Conservation (phyloP, 2,888 invertebrate species). For the Sepioteuthis lessoniana region DNA sequence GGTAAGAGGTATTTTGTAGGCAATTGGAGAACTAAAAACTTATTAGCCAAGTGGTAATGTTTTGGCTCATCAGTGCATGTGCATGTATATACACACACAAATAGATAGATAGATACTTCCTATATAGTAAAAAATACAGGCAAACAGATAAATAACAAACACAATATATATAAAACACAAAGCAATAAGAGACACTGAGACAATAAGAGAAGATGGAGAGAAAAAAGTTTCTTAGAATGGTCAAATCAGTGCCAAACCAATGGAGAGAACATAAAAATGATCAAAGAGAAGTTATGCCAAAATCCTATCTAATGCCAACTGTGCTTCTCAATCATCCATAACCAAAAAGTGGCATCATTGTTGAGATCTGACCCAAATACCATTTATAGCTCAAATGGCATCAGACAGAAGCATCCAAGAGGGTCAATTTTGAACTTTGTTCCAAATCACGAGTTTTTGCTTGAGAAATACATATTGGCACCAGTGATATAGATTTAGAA, state of each 20-base stretch:
- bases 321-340: not conserved
- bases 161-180: not conserved
- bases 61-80: not conserved
- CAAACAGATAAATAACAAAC: not conserved
- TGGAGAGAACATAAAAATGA: not conserved
- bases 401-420: not conserved
- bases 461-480: constrained; percentile 12
- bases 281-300: constrained; percentile 20
- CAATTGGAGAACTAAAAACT: too few relatives aligned
- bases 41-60: too few relatives aligned
- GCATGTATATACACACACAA: too few relatives aligned
- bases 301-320: not conserved
- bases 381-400: not conserved
- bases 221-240: not conserved
- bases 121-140: not conserved
- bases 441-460: not conserved
- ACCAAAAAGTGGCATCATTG: constrained; percentile 4
- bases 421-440: not conserved
- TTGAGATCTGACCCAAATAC: not conserved
- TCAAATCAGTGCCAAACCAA: not conserved
- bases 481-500: not conserved
- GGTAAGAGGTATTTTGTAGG: too few relatives aligned
- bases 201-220: not conserved
- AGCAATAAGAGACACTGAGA: not conserved
- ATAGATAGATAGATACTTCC: too few relatives aligned